These are phyloP conservation scores for Daubentonia madagascariensis DNA, from an alignment of 2,113 vertebrate genomes.

Conservation along the genomic window DNA sequence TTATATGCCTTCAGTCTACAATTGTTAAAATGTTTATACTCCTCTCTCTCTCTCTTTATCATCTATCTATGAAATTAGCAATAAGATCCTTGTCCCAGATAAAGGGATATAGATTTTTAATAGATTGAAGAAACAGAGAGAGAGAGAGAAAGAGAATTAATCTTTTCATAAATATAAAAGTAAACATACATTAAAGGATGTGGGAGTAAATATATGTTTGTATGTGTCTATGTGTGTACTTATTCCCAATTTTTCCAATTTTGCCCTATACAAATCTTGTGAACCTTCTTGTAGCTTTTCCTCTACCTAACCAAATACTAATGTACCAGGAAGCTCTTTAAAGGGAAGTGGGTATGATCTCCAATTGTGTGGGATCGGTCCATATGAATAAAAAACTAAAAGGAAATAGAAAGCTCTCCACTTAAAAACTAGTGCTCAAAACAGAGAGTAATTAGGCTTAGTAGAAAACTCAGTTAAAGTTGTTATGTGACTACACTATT, in stretches of 20 bases:
- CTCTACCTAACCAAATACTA: background rate
- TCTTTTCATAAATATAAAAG: background rate
- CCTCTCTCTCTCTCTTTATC: background rate
- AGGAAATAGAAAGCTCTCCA: background rate
- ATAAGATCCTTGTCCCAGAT: background rate
- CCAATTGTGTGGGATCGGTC: background rate
- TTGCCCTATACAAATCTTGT: background rate
- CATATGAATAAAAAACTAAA: conserved; percentile 1
- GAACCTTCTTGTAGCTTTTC: background rate
- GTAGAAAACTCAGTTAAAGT: conserved; percentile 66
- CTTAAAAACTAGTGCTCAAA: conserved; percentile 59
- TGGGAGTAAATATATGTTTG: background rate
- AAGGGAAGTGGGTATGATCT: background rate
- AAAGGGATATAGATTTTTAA: background rate
- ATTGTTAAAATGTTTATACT: background rate
- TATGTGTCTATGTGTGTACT: background rate
- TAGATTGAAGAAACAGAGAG: background rate
- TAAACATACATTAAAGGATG: background rate
- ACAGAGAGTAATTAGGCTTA: conserved; percentile 64
- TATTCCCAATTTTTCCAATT: background rate
- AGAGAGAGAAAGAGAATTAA: background rate
- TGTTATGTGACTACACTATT: conserved; percentile 54
- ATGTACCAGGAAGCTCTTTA: background rate
- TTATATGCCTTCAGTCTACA: background rate
- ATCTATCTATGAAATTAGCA: background rate